Evolutionary conservation across 2,797 vertebrate genomes (phyloP).

Genomic region (Myripristis murdjan): DNA sequence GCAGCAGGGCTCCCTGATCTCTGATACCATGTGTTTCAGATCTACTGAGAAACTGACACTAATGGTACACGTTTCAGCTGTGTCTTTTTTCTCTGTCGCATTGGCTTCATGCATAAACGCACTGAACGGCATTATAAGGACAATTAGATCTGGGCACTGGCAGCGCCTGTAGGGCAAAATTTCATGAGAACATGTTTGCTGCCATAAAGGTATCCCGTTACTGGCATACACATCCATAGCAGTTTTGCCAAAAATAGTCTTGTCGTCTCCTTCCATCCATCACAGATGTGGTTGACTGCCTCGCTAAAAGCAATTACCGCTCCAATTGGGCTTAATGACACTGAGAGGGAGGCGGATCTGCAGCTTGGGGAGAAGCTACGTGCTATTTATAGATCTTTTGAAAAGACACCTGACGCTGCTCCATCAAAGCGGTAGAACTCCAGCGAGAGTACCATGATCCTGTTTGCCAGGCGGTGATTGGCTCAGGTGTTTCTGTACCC

Average conservation of each 20-base stretch:
- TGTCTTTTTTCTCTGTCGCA: not conserved
- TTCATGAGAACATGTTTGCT: constrained; percentile 45
- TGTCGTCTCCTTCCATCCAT: constrained; percentile 71
- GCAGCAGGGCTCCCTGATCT: constrained; percentile 33
- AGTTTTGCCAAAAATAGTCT: constrained; percentile 67
- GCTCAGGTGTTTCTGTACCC: constrained; percentile 56
- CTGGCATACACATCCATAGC: constrained; percentile 31
- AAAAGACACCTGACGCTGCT: constrained; percentile 76
- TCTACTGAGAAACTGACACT: constrained; percentile 16
- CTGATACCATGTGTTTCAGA: constrained; percentile 13
- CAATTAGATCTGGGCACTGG: constrained; percentile 32
- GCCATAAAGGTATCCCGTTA: constrained; percentile 46
- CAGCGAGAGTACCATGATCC: constrained; percentile 37
- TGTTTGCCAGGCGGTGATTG: constrained; percentile 46
- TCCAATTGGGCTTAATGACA: constrained; percentile 83
- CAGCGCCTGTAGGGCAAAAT: constrained; percentile 45
- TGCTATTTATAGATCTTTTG: constrained; percentile 81
- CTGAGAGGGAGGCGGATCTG: constrained; percentile 69
- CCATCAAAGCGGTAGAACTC: constrained; percentile 56
- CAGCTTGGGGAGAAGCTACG: constrained; percentile 69
- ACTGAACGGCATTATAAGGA: constrained; percentile 39
- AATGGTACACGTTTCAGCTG: constrained; percentile 16
- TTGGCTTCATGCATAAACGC: constrained; percentile 46
- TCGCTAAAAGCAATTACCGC: constrained; percentile 81
- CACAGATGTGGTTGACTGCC: constrained; percentile 74